Evolutionary conservation across 2,888 invertebrate genomes (phyloP).

Genomic region (Leucophora obtusa): DNA sequence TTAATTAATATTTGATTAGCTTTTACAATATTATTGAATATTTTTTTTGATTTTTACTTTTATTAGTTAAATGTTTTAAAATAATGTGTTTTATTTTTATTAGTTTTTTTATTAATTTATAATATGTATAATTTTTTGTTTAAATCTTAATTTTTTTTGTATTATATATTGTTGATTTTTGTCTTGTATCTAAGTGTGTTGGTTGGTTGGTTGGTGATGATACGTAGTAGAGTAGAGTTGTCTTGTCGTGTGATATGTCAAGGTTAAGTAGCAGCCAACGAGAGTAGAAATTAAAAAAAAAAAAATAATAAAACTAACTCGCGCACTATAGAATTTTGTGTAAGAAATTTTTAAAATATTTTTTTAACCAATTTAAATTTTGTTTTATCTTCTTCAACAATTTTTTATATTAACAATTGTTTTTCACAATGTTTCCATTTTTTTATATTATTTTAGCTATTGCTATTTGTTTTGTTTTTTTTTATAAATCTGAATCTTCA

Average conservation of each 20-base stretch:
- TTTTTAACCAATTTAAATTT: slow-evolving; percentile 18
- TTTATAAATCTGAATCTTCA: not conserved
- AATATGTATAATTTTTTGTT: slow-evolving; percentile 19
- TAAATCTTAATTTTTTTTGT: slow-evolving; percentile 16
- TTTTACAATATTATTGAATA: slow-evolving; percentile 9
- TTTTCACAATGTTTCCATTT: slow-evolving; percentile 43
- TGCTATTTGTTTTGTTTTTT: slow-evolving; percentile 62
- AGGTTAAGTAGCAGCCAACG: slow-evolving; percentile 69
- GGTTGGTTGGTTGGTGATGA: slow-evolving; percentile 42
- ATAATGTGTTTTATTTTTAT: slow-evolving; percentile 23
- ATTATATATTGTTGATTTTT: slow-evolving; percentile 46
- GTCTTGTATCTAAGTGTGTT: slow-evolving; percentile 48
- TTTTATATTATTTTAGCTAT: slow-evolving; percentile 16
- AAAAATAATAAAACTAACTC: slow-evolving; percentile 24
- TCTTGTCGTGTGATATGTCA: slow-evolving; percentile 71
- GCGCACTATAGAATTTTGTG: slow-evolving; percentile 24
- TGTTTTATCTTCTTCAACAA: slow-evolving; percentile 10
- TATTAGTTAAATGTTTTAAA: not conserved
- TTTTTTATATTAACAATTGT: slow-evolving; percentile 22
- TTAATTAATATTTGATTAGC: slow-evolving; percentile 27
- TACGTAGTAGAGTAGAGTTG: slow-evolving; percentile 59
- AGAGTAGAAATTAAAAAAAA: slow-evolving; percentile 52
- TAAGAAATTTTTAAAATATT: slow-evolving; percentile 18
- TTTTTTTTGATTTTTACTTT: not conserved
- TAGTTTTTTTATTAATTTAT: slow-evolving; percentile 27